These are phyloP conservation scores for Hanleya hanleyi DNA, from an alignment of 2,888 invertebrate species.

Conservation along the genomic window DNA sequence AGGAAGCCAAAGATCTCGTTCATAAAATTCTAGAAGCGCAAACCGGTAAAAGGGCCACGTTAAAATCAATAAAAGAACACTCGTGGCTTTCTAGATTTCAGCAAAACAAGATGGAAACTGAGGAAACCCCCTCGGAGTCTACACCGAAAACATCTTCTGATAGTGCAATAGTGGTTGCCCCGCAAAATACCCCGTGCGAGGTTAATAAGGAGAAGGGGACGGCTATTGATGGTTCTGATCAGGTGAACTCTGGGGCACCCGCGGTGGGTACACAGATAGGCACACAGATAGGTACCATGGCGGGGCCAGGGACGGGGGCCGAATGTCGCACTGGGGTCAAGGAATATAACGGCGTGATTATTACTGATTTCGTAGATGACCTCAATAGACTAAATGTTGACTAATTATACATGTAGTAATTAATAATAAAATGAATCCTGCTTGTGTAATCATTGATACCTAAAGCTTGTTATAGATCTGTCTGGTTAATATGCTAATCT, in stretches of 20 bases:
- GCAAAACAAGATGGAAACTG: too few species aligned
- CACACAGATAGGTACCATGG: too few species aligned
- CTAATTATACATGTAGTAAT: too few species aligned
- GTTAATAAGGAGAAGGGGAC: background rate
- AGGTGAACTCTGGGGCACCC: too few species aligned
- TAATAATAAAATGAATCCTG: too few species aligned
- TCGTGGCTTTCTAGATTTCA: conserved; percentile 44
- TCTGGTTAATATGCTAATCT: too few species aligned
- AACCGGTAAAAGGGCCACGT: conserved; percentile 76
- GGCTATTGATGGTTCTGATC: background rate
- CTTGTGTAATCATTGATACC: too few species aligned
- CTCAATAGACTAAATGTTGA: too few species aligned
- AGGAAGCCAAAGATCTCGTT: conserved; percentile 81
- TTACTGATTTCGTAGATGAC: background rate
- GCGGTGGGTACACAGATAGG: too few species aligned
- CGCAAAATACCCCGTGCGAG: background rate
- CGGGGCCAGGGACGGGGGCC: too few species aligned
- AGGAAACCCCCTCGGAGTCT: too few species aligned
- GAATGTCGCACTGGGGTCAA: background rate
- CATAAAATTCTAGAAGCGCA: conserved; percentile 89
- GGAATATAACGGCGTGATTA: background rate
- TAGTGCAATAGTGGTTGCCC: background rate
- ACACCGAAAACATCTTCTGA: background rate
- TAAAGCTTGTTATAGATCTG: too few species aligned
- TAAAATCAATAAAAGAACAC: conserved; percentile 52